phyloP scores from a whole-genome alignment of 2,888 invertebrate genomes.

The Drosophila peninsularis region DNA sequence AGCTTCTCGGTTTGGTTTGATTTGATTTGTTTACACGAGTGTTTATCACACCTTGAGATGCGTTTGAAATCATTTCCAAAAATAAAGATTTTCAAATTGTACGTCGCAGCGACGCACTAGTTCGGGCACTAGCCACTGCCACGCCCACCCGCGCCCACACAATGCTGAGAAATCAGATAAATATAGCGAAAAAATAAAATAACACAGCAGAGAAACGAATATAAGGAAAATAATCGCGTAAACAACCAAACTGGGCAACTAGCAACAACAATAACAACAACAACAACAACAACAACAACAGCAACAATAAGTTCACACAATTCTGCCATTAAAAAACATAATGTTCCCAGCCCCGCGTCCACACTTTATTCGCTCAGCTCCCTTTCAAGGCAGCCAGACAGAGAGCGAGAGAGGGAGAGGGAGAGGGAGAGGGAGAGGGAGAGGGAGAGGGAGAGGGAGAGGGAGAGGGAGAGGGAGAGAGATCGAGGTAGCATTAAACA shows the following conservation, averaged over 20 bases:
- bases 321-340: conserved; percentile 66
- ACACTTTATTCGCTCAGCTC: background rate
- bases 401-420: background rate
- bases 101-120: conserved; percentile 15
- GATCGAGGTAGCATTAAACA: conserved; percentile 58
- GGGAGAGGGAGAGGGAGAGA: background rate
- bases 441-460: background rate
- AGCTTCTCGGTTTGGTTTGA: conserved; percentile 2
- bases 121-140: background rate
- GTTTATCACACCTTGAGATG: conserved; percentile 77
- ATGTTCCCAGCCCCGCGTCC: conserved; percentile 26
- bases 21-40: conserved; percentile 74
- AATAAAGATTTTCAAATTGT: conserved; percentile 51
- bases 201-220: conserved; percentile 25
- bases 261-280: conserved; percentile 31
- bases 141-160: background rate
- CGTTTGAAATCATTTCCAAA: conserved; percentile 79
- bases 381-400: conserved; percentile 1
- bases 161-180: conserved; percentile 52
- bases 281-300: conserved; percentile 20
- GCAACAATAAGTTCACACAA: conserved; percentile 68
- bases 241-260: conserved; percentile 51
- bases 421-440: background rate
- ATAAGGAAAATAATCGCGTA: conserved; percentile 68
- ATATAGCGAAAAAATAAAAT: conserved; percentile 62